Evolutionary conservation across 2,113 vertebrate species (phyloP).

Genomic region (Mola mola): DNA sequence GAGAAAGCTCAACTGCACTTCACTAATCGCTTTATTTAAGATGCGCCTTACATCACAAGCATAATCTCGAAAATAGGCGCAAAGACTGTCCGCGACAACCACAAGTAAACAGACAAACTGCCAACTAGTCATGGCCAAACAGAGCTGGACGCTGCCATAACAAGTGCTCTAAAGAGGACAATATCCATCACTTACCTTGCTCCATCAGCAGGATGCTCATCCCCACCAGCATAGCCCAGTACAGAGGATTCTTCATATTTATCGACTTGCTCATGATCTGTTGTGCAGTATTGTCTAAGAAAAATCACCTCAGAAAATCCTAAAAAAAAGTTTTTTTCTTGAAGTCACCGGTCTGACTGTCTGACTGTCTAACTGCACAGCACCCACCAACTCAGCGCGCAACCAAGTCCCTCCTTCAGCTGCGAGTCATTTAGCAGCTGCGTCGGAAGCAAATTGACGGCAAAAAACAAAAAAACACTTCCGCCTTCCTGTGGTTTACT

Average conservation of each 20-base stretch:
- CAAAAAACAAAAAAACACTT: rapidly evolving
- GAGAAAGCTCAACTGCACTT: constrained; percentile 48
- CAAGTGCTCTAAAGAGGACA: constrained; percentile 32
- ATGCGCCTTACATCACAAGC: constrained; percentile 34
- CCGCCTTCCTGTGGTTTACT: background rate
- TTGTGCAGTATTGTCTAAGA: constrained; percentile 11
- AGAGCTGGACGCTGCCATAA: constrained; percentile 1
- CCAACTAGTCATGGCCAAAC: background rate
- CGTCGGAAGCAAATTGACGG: background rate
- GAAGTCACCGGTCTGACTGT: constrained; percentile 58
- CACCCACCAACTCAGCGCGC: constrained; percentile 68
- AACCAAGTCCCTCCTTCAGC: constrained; percentile 75
- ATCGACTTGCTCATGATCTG: constrained; percentile 15
- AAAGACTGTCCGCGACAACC: background rate
- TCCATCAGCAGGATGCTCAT: constrained; percentile 80
- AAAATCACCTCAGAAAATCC: constrained; percentile 62
- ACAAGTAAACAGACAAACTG: background rate
- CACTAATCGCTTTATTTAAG: constrained; percentile 63
- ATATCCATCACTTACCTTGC: constrained; percentile 76
- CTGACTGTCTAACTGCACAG: constrained; percentile 31
- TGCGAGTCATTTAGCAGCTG: constrained; percentile 63
- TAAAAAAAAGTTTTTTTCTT: constrained; percentile 61
- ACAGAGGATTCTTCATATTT: constrained; percentile 80
- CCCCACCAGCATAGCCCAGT: constrained; percentile 80
- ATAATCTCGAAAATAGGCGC: constrained; percentile 24